Evolutionary conservation across 2,797 vertebrate species (phyloP).

Genomic region (Peromyscus aztecus): DNA sequence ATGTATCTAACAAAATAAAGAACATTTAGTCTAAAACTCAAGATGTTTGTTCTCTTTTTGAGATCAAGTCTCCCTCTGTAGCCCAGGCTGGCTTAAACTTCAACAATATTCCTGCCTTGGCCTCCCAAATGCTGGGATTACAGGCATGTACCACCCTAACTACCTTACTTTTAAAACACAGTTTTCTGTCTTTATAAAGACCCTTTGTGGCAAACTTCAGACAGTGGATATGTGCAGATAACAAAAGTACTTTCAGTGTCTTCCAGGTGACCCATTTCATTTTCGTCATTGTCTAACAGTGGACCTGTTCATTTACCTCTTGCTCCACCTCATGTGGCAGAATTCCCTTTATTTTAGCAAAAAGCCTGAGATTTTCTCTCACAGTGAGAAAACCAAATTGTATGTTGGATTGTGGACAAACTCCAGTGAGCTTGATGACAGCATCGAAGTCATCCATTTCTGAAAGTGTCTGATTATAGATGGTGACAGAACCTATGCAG

Average conservation of each 20-base stretch:
- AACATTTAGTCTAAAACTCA: not conserved
- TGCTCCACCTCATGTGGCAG: conserved; percentile 85
- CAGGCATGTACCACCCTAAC: too few relatives aligned
- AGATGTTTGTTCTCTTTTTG: not conserved
- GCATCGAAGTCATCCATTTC: conserved; percentile 88
- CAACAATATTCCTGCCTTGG: not conserved
- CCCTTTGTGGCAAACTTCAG: not conserved
- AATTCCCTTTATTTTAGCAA: conserved; percentile 95
- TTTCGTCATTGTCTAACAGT: not conserved
- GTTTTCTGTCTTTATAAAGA: not conserved
- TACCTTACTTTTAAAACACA: not conserved
- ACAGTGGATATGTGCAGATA: not conserved
- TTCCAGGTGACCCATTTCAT: not conserved
- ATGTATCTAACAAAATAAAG: conserved; percentile 87
- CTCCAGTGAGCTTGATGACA: conserved; percentile 90
- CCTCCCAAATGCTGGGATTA: not conserved
- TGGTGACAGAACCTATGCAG: conserved; percentile 89
- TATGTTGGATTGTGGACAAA: conserved; percentile 95
- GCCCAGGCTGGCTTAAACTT: not conserved
- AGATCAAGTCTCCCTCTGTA: not conserved
- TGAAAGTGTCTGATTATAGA: conserved; percentile 89
- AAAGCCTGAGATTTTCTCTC: conserved; percentile 94
- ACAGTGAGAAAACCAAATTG: conserved; percentile 95
- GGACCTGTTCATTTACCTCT: conserved; percentile 88
- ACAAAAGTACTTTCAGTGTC: not conserved